Evolutionary conservation across 2,797 vertebrate species (phyloP), one percentile per base, ranked within the genome.

Genomic region (Darevskia nairensis): DNA sequence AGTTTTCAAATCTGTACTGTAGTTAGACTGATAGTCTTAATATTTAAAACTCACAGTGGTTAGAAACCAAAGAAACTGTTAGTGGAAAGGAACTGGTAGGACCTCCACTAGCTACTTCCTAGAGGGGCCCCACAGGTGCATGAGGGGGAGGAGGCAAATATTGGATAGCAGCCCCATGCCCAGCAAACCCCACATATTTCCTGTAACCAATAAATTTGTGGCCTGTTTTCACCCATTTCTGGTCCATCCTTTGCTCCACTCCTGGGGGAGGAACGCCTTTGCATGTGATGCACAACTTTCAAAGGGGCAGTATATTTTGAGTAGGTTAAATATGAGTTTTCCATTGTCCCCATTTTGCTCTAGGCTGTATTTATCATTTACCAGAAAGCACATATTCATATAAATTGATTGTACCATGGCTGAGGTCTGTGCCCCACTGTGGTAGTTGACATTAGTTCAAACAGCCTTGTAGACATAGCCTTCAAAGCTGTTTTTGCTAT

Each of bases 401-500:
- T 79, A 82, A 90, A 89, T 25, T 0, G 1, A 19, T 39, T 50
- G 23, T 35, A 19, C 5, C 68, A 13, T 84, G 84, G 35, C 61
- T 88, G n/a, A 68, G 25, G 27, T 89, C 84, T 90, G 61, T 81
- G 78, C 61, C 29, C 7, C 84, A 74, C 15, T 9, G 29, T 85
- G 78, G 50, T 17, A 84, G 79, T 86, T 80, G 50, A 88, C 84
- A 88, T 23, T 72, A 91, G 78, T 89, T 92, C 79, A 89, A 2
- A 92, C 91, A 90, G 80, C 44, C 25, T 86, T 84, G 79, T 41
- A 93, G 23, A 32, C 82, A 82, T 89, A 90, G 29, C 92, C 76
- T 91, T 93, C 91, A 91, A 91, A 92, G 64, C 75, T 87, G 39
- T 93, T 84, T 64, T 23, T 83, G 35, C 13, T 84, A 68, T 82